Evolutionary conservation across 2,888 invertebrate species (phyloP), one percentile per base, ranked within the genome.

Genomic region (Alcis repandata): DNA sequence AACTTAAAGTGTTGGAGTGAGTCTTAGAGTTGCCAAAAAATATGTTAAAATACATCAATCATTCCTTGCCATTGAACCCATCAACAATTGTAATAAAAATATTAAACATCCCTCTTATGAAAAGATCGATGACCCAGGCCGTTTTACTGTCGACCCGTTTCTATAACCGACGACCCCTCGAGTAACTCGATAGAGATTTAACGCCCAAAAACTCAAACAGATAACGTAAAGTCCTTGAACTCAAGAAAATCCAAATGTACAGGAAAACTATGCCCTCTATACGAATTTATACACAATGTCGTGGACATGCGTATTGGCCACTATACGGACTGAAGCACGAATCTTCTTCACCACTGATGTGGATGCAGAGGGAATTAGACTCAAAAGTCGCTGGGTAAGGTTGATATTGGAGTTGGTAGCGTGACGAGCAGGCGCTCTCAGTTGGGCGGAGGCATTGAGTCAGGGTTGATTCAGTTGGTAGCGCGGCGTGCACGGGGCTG

Each of bases 241-340:
- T 91, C 89, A 77, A 87, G 85, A 87, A 91, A 91, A 90, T 88
- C 87, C 80, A 87, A 91, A 91, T 88, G 88, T 88, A 88, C 85
- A 89, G 89, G 88, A 89, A 92, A 92, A 92, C 90, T 90, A 90
- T 91, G 87, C 81, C 82, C 78, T 84, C 87, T 89, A 89, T 90
- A 91, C 73, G 77, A 89, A 86, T 86, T 86, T 90, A 89, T 91
- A 87, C 87, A 91, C 87, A 83, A 79, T 83, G 83, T 86, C 87
- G 88, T 92, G 92, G 92, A 91, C 93, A 93, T 93, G 93, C 93
- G 93, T 93, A 92, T 89, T 93, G 90, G 91, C 87, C 87, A 85
- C 89, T 88, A 84, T 87, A 86, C 88, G 87, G 86, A 88, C 84
- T 85, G 86, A 90, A 89, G 88, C 85, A 88, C 89, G 88, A 90